phyloP scores from a whole-genome alignment of 2,797 vertebrate genomes.

The Spinus pinus region DNA sequence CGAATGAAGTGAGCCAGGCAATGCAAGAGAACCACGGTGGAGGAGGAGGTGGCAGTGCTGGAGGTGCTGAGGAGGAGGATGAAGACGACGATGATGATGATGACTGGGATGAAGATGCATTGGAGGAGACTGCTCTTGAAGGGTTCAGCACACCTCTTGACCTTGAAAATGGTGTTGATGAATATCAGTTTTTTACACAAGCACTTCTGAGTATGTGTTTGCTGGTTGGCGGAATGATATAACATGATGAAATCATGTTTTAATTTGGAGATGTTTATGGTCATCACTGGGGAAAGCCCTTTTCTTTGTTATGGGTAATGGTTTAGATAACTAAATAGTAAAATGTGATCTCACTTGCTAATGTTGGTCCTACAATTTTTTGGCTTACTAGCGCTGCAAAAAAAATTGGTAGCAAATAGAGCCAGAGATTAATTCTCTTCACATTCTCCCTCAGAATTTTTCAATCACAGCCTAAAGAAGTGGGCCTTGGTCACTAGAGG shows the following conservation, averaged over 20 bases:
- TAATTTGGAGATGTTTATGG: background rate
- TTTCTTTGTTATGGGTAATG: background rate
- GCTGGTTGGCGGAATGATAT: background rate
- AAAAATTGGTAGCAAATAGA: background rate
- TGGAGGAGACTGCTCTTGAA: conserved; percentile 93
- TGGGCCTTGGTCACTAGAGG: background rate
- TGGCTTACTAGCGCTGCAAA: background rate
- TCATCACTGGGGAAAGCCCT: background rate
- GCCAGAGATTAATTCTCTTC: background rate
- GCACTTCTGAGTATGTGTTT: conserved; percentile 85
- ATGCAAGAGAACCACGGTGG: conserved; percentile 78
- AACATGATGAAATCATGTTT: background rate
- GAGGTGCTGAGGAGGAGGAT: conserved; percentile 73
- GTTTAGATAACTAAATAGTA: background rate
- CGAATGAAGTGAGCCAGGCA: conserved; percentile 73
- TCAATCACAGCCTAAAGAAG: background rate
- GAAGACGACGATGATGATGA: conserved; percentile 88
- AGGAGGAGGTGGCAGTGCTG: conserved; percentile 66
- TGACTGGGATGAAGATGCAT: conserved; percentile 91
- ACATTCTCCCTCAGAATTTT: background rate
- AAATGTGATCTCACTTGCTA: background rate
- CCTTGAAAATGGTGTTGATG: conserved; percentile 91
- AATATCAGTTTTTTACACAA: conserved; percentile 92
- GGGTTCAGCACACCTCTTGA: conserved; percentile 94
- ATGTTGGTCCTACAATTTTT: background rate